Evolutionary conservation across 2,113 vertebrate genomes (phyloP).

Genomic region (Psittacara wagleri): DNA sequence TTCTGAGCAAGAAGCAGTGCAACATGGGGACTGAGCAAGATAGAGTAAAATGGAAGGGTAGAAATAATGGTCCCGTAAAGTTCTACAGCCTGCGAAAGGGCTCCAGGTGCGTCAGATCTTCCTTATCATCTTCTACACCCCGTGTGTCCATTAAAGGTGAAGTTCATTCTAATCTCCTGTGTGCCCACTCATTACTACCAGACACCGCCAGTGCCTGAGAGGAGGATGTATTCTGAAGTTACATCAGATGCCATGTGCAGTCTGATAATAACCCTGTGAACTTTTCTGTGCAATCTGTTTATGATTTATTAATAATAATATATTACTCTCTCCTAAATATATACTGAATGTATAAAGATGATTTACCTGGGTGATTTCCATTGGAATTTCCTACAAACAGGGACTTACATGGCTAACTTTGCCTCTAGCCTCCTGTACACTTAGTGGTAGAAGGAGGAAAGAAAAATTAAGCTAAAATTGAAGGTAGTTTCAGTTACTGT

Average conservation of each 20-base stretch:
- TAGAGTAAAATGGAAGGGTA: background rate
- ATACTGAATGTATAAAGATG: background rate
- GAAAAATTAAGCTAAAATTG: background rate
- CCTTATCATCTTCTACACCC: background rate
- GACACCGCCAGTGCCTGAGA: background rate
- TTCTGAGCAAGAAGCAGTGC: background rate
- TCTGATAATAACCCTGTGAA: background rate
- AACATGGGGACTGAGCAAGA: background rate
- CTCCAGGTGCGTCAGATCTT: background rate
- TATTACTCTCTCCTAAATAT: background rate
- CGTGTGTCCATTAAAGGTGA: rapidly evolving
- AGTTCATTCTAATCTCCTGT: background rate
- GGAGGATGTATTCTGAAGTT: background rate
- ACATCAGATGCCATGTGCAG: background rate
- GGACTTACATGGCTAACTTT: background rate
- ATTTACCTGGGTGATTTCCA: background rate
- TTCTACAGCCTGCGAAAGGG: background rate
- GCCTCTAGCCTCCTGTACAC: background rate
- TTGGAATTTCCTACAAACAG: background rate
- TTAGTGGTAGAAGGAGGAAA: background rate
- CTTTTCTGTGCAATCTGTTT: background rate
- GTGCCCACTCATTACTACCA: background rate
- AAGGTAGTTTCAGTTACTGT: background rate
- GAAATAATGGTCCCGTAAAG: background rate
- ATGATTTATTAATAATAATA: background rate